Conservation (phyloP, 2,113 vertebrate species). For the Nesospiza acunhae region DNA sequence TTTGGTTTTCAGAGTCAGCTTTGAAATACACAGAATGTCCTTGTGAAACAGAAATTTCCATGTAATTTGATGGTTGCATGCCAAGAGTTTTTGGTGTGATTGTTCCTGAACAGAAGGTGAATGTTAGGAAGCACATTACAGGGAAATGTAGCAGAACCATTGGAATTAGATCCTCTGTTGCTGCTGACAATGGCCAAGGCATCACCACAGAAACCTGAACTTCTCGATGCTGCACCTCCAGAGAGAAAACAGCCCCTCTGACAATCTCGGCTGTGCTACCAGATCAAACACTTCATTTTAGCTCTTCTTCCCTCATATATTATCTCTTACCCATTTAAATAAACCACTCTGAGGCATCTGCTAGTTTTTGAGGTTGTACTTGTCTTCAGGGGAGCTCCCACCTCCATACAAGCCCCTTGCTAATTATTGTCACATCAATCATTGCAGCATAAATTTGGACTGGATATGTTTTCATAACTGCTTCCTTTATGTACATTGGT, state of each 20-base stretch:
- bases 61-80: background rate
- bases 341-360: background rate
- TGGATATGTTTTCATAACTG: background rate
- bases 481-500: background rate
- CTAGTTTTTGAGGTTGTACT: background rate
- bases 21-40: background rate
- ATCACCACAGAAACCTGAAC: background rate
- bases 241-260: background rate
- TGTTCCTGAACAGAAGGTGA: background rate
- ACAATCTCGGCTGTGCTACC: background rate
- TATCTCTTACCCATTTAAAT: background rate
- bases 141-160: background rate
- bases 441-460: background rate
- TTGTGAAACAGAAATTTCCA: background rate
- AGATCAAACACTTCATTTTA: background rate
- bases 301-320: background rate
- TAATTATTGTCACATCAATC: background rate
- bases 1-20: background rate
- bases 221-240: background rate
- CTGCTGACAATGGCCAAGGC: background rate
- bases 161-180: background rate
- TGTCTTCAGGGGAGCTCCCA: background rate
- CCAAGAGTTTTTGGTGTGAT: background rate
- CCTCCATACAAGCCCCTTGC: background rate
- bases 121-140: background rate